These are phyloP conservation scores for Arnoldichthys spilopterus DNA, from an alignment of 2,797 vertebrate species.

Conservation along the genomic window DNA sequence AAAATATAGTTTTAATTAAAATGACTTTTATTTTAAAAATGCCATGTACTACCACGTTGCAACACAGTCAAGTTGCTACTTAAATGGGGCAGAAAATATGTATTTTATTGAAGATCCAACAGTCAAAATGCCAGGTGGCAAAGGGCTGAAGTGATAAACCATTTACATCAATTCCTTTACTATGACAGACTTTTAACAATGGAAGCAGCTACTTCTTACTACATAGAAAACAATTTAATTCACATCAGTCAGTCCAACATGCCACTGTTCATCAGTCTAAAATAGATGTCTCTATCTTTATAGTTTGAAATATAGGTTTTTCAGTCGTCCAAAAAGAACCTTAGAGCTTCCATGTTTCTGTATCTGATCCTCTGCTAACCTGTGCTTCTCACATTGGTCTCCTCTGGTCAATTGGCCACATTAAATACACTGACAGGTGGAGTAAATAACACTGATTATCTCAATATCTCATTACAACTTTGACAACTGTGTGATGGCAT, in stretches of 20 bases:
- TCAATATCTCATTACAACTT: too few species aligned
- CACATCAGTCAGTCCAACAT: conserved; percentile 30
- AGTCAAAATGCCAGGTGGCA: background rate
- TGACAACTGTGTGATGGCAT: too few species aligned
- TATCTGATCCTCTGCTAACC: conserved; percentile 43
- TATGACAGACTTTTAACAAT: conserved; percentile 18
- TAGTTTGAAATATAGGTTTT: conserved; percentile 35
- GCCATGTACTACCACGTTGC: background rate
- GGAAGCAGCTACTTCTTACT: background rate
- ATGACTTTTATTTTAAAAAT: background rate
- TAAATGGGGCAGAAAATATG: background rate
- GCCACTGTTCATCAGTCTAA: conserved; percentile 34
- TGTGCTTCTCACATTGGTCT: conserved; percentile 6
- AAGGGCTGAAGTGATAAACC: background rate
- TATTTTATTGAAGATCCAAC: background rate
- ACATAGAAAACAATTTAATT: conserved; percentile 5
- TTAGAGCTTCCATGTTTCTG: conserved; percentile 43
- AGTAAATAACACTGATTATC: too few species aligned
- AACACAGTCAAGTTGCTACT: background rate
- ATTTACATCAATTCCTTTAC: conserved; percentile 16
- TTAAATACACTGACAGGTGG: too few species aligned
- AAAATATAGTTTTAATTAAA: conserved; percentile 15
- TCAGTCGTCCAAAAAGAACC: conserved; percentile 56
- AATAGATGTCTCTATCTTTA: conserved; percentile 52
- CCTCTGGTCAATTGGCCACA: background rate